Percentiles rank a stretch among this genome's conserved stretches.
Conservation (phyloP, 2,113 vertebrate species). For the Zootoca vivipara region DNA sequence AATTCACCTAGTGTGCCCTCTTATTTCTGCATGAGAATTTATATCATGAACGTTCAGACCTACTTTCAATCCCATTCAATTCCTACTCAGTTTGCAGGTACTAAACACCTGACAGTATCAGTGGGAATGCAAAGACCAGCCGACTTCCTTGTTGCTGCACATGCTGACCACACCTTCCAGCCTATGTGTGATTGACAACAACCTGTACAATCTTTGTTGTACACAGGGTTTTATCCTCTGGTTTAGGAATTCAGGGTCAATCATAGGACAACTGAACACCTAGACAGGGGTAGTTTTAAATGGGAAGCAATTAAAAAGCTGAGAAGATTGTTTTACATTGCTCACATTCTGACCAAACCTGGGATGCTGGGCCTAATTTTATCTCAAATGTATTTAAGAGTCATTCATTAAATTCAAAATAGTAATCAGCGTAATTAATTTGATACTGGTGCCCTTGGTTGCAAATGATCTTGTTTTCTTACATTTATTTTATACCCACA, state of each 20-base stretch:
- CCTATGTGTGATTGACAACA: too few species aligned
- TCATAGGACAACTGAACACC: too few species aligned
- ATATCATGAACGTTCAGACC: not conserved
- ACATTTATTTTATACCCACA: constrained; percentile 62
- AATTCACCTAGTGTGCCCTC: not conserved
- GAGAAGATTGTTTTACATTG: not conserved
- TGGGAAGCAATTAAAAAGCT: not conserved
- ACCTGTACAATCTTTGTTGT: too few species aligned
- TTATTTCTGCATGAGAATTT: not conserved
- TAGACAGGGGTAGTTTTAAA: too few species aligned
- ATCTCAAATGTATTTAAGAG: not conserved
- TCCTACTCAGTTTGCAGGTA: not conserved
- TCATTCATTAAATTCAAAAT: not conserved
- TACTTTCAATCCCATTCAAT: not conserved
- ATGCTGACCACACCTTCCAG: too few species aligned
- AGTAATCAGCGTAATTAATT: not conserved
- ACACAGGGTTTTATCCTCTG: not conserved
- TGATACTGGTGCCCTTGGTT: constrained; percentile 11
- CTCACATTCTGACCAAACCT: not conserved
- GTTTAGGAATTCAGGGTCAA: not conserved
- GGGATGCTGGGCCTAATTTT: not conserved
- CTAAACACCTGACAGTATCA: too few species aligned
- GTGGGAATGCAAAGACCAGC: too few species aligned
- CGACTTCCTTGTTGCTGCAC: too few species aligned
- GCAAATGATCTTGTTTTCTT: constrained; percentile 65